Conservation (phyloP, 2,113 vertebrate genomes). For the Donacobius atricapilla region DNA sequence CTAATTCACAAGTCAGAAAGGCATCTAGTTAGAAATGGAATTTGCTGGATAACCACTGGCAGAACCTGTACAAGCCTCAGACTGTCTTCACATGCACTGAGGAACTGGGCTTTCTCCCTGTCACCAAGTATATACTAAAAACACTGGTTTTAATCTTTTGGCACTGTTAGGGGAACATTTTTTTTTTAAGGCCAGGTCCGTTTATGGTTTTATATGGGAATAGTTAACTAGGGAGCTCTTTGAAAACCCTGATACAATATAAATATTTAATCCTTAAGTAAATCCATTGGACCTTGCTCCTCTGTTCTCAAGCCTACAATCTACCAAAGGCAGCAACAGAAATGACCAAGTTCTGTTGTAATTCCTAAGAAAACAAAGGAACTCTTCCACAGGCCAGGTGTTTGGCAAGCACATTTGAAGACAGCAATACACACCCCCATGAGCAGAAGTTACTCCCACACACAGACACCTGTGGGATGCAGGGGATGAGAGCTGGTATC, state of each 20-base stretch:
- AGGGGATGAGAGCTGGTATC: background rate
- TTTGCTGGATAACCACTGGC: background rate
- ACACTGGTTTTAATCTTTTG: background rate
- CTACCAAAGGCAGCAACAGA: background rate
- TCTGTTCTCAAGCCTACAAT: background rate
- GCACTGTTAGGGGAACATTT: background rate
- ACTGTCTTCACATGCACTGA: background rate
- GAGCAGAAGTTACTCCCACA: background rate
- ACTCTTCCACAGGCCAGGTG: background rate
- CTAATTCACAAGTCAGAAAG: background rate
- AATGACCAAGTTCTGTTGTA: background rate
- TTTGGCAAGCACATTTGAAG: background rate
- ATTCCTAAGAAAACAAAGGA: background rate
- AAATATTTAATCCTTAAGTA: background rate
- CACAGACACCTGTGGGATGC: accelerated
- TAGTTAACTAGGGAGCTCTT: background rate
- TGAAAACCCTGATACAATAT: background rate
- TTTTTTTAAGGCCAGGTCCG: background rate
- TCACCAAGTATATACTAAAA: background rate
- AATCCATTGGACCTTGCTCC: background rate
- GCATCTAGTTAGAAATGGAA: background rate
- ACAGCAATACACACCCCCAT: background rate
- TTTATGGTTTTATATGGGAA: background rate
- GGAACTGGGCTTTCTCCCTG: background rate
- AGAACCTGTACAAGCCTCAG: background rate